Evolutionary conservation across 2,113 vertebrate genomes (phyloP).

Genomic region (Struthidea cinerea): DNA sequence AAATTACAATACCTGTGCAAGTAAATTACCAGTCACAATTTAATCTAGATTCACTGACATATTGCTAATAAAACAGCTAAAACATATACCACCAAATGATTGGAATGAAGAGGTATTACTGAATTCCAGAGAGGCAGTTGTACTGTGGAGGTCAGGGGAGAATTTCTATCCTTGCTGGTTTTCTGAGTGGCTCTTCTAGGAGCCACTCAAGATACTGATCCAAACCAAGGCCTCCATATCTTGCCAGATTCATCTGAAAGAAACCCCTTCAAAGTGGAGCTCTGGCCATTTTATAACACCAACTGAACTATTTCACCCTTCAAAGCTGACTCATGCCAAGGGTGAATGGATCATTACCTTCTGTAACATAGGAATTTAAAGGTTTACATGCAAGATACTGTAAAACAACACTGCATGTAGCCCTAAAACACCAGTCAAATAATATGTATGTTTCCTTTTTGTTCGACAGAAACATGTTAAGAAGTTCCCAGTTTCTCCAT

Average conservation of each 20-base stretch:
- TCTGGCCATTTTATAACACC: neutral
- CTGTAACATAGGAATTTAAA: neutral
- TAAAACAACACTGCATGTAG: neutral
- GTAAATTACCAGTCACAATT: neutral
- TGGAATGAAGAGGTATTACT: neutral
- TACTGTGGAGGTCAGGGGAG: neutral
- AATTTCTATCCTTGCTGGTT: neutral
- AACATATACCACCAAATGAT: neutral
- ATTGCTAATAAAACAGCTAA: neutral
- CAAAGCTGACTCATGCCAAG: neutral
- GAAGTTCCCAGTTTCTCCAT: neutral
- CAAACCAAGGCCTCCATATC: neutral
- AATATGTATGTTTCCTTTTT: neutral
- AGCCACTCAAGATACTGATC: neutral
- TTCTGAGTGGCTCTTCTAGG: neutral
- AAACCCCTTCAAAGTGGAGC: neutral
- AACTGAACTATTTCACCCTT: neutral
- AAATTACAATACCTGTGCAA: neutral
- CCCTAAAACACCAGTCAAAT: neutral
- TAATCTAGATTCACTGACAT: neutral
- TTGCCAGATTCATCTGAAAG: neutral
- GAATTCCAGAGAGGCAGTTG: neutral
- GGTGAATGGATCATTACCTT: neutral
- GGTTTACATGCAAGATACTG: neutral
- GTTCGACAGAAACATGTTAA: neutral